Conservation (phyloP, 2,797 vertebrate genomes). For the Tympanoctomys barrerae region DNA sequence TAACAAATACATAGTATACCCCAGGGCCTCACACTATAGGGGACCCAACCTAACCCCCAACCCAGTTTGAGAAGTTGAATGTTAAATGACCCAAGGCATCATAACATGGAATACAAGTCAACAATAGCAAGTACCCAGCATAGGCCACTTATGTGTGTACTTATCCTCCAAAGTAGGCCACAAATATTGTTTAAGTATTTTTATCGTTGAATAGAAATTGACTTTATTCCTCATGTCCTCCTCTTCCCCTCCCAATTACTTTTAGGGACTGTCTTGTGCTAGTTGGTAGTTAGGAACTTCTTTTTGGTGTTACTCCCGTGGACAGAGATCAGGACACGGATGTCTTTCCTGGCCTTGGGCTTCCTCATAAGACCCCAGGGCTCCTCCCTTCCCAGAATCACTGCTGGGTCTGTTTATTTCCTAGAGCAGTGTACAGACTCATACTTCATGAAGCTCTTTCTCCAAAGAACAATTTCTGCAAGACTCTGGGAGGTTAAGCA, state of each 20-base stretch:
- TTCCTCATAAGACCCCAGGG: neutral
- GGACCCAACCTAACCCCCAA: neutral
- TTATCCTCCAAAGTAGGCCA: neutral
- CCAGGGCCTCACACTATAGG: neutral
- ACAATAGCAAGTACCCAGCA: neutral
- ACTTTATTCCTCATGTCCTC: neutral
- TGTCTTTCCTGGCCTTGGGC: neutral
- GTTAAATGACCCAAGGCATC: neutral
- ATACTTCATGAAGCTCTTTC: neutral
- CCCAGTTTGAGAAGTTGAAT: neutral
- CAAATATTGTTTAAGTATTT: neutral
- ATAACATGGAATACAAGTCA: neutral
- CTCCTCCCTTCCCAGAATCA: fast-evolving
- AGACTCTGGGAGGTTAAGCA: neutral
- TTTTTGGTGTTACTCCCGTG: neutral
- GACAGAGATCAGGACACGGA: neutral
- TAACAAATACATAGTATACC: neutral
- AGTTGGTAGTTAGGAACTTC: neutral
- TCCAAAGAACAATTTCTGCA: neutral
- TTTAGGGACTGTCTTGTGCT: neutral
- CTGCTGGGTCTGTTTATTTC: neutral
- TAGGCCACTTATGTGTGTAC: neutral
- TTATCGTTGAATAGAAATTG: constrained; percentile 16
- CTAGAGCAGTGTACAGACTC: neutral
- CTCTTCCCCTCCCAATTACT: neutral